Evolutionary conservation across 2,113 vertebrate species (phyloP).

Genomic region (Australoheros scitulus): DNA sequence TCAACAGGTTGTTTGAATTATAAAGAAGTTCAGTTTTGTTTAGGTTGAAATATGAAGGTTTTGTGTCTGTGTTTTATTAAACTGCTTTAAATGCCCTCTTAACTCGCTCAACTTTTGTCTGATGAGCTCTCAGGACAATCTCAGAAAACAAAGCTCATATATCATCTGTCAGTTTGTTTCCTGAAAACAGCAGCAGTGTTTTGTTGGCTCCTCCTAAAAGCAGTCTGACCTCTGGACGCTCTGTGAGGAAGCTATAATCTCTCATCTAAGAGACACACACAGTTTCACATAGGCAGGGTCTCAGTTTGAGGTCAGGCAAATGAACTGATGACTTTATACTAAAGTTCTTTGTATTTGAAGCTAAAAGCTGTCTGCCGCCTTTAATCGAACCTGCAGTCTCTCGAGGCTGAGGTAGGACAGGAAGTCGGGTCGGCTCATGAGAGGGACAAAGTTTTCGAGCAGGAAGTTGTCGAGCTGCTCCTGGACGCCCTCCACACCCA

Average conservation of each 20-base stretch:
- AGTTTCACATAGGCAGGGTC: no score
- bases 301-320: no score
- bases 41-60: not conserved
- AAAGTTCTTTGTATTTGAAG: not conserved
- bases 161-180: not conserved
- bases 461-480: conserved; percentile 96
- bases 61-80: not conserved
- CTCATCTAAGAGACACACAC: no score
- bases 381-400: conserved; percentile 85
- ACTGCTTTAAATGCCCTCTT: no score
- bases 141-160: no score
- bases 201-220: not conserved
- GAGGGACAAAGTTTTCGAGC: conserved; percentile 97
- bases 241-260: not conserved
- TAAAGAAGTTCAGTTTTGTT: not conserved
- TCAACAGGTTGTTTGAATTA: accelerated
- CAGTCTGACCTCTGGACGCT: not conserved
- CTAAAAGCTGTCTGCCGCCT: not conserved
- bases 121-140: not conserved
- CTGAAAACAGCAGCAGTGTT: not conserved
- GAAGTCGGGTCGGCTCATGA: conserved; percentile 97
- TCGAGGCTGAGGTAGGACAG: conserved; percentile 97
- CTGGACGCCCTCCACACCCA: conserved; percentile 97
- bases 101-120: no score
- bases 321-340: no score